Base-by-base conservation (phyloP, 1,140 invertebrate genomes). In the Bicyclus anynana region DNA sequence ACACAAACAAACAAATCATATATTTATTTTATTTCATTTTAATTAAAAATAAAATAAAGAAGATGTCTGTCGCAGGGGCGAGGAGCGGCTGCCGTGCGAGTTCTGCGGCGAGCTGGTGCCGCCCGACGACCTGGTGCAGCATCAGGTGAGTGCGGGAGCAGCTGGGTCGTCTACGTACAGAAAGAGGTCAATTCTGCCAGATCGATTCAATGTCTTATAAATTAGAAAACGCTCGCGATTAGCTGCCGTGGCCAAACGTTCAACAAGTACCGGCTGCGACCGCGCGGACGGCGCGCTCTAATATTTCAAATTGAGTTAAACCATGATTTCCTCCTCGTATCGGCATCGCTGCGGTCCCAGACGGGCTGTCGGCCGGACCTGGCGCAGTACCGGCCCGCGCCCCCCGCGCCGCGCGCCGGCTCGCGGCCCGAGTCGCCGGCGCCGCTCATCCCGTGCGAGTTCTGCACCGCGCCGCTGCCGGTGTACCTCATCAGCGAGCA, bases 401-500 rank as follows among this genome's bases (percentile, higher is more conserved):
- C 38, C 20, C 56, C 17, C 42, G 13, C 42, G 9, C n/a, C 29
- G 17, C 13, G 47, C 38, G 13, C n/a, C 17, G 48, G 18, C 16
- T 38, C 48, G 7, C 17, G 16, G 3, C 44, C 33, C 44, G 47
- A 27, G n/a, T 47, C 17, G 42, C 26, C 23, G 23, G 62, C 50
- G 21, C 64, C 80, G 42, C 59, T 80, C 53, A 81, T 85, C 21
- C 82, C 80, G 1, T 85, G 80, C 75, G 80, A 85, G 71, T 83
- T 83, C 66, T 85, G 82, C 60, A 51, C 72, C 0, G 37, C 71
- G 53, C 62, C 70, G 10, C 69, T 82, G 53, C 80, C 80, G 0
- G 59, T 82, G 5, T 77, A 82, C 60, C 68, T 85, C 57, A 74
- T 85, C 53, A 72, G 50, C 12, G 78, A 81, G 20, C 82, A 85